phyloP scores from a whole-genome alignment of 2,888 invertebrate genomes.

The Cephus nigrinus region DNA sequence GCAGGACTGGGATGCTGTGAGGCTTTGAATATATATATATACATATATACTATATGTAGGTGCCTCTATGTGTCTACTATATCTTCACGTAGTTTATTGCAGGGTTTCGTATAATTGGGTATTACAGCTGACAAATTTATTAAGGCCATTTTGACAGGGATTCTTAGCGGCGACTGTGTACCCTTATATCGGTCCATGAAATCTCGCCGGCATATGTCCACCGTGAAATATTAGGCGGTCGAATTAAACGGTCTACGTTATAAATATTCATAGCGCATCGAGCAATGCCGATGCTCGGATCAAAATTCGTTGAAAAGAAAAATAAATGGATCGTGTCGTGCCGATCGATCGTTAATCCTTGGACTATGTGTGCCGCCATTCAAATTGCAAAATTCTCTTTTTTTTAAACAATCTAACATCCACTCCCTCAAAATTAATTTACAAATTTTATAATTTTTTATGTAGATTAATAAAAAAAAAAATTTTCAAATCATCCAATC shows the following conservation, averaged over 20 bases:
- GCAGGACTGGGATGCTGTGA: background rate
- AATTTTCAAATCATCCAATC: background rate
- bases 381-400: constrained; percentile 1
- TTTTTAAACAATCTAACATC: constrained; percentile 11
- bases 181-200: constrained; percentile 7
- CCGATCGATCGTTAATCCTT: constrained; percentile 11
- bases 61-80: background rate
- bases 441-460: constrained; percentile 30
- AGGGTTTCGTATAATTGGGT: background rate
- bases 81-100: background rate
- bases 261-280: constrained; percentile 58
- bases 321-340: background rate
- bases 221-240: constrained; percentile 31
- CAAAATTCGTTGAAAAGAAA: constrained; percentile 10
- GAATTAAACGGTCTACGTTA: constrained; percentile 27
- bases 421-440: constrained; percentile 43
- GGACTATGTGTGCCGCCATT: constrained; percentile 3
- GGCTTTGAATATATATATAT: background rate
- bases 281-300: constrained; percentile 20
- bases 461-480: constrained; percentile 9
- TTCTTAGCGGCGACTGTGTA: constrained; percentile 28
- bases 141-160: constrained; percentile 21
- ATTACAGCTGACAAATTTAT: constrained; percentile 38
- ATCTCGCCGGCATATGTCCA: constrained; percentile 14
- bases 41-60: background rate